Percentiles rank a stretch among this genome's conserved stretches.
Evolutionary conservation across 1,140 invertebrate species (phyloP).

Genomic region (Drosophila auraria): DNA sequence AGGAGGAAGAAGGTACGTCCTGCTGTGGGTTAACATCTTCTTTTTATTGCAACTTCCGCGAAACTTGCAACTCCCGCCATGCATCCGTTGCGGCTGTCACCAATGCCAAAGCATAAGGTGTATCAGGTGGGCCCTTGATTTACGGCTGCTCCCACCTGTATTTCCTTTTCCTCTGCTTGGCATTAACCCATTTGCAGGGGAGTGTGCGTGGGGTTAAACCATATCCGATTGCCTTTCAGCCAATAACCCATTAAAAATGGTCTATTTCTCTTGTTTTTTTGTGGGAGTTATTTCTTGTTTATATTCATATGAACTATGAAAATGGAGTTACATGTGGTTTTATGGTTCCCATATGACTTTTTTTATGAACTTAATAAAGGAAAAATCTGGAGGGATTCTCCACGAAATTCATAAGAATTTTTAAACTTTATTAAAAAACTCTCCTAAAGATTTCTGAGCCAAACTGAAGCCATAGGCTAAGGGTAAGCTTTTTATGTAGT

Average conservation of each 20-base stretch:
- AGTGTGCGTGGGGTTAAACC: slow-evolving; percentile 23
- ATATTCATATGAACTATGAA: neutral
- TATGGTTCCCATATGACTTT: neutral
- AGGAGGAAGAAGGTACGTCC: slow-evolving; percentile 3
- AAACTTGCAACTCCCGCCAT: slow-evolving; percentile 36
- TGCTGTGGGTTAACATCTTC: slow-evolving; percentile 25
- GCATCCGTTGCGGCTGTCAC: slow-evolving; percentile 35
- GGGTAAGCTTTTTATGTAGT: neutral
- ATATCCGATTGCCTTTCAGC: slow-evolving; percentile 13
- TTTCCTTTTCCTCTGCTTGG: slow-evolving; percentile 4
- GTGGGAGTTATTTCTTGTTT: neutral
- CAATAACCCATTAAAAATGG: slow-evolving; percentile 26
- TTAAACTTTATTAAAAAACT: too few species aligned
- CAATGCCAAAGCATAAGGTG: too few species aligned
- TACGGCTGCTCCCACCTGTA: slow-evolving; percentile 26
- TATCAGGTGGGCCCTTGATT: slow-evolving; percentile 40
- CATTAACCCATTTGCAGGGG: slow-evolving; percentile 27
- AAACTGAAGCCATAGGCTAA: neutral
- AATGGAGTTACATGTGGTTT: neutral
- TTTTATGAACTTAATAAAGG: neutral
- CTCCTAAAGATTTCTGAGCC: too few species aligned
- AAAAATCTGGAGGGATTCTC: neutral
- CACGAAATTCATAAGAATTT: too few species aligned
- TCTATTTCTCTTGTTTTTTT: neutral
- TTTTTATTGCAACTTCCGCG: slow-evolving; percentile 51